These are phyloP conservation scores for Drosophila miranda DNA, from an alignment of 1,140 invertebrate genomes.

Conservation along the genomic window DNA sequence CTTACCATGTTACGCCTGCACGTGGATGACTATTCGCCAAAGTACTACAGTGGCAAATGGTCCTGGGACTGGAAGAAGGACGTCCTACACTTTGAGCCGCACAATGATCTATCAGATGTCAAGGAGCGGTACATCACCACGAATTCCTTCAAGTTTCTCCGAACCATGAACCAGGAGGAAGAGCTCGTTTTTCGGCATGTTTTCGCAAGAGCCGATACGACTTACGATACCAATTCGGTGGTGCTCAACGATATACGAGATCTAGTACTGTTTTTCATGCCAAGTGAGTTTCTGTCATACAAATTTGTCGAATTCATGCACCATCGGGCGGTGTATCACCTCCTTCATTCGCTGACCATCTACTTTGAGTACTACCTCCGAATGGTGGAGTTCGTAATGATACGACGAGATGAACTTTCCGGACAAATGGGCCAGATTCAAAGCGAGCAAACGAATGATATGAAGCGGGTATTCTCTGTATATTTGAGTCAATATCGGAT, in stretches of 20 bases:
- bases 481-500: constrained; percentile 74
- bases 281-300: constrained; percentile 47
- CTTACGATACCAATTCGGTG: constrained; percentile 55
- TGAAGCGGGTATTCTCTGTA: constrained; percentile 58
- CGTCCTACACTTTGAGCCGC: constrained; percentile 48
- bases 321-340: constrained; percentile 36
- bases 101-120: constrained; percentile 42
- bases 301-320: constrained; percentile 65
- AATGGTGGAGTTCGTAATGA: constrained; percentile 72
- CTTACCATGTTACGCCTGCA: constrained; percentile 52
- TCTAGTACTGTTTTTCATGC: constrained; percentile 68
- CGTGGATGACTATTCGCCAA: constrained; percentile 54
- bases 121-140: constrained; percentile 55
- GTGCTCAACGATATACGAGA: constrained; percentile 63
- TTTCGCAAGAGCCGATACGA: constrained; percentile 38
- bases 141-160: constrained; percentile 57
- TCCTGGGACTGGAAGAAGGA: constrained; percentile 57
- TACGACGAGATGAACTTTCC: constrained; percentile 65
- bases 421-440: constrained; percentile 57
- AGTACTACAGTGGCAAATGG: constrained; percentile 67
- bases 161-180: constrained; percentile 64
- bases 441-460: constrained; percentile 66
- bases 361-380: constrained; percentile 77
- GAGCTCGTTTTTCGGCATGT: constrained; percentile 69
- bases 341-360: constrained; percentile 68